Evolutionary conservation across 2,113 vertebrate genomes (phyloP).

Genomic region (Cygnus buccinator): DNA sequence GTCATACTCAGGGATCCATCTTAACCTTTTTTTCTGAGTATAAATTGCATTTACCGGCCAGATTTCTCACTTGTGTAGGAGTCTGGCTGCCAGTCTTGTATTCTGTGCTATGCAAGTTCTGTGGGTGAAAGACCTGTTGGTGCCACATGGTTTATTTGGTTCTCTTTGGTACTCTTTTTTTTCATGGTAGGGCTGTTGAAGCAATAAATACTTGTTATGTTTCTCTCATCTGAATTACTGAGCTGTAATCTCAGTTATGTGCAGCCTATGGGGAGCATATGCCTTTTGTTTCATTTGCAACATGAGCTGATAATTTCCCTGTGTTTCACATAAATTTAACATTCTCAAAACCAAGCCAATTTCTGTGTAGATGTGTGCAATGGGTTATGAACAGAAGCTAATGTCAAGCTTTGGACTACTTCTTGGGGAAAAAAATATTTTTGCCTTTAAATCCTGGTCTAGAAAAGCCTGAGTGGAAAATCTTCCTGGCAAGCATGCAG

Average conservation of each 20-base stretch:
- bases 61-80: not conserved
- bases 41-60: not conserved
- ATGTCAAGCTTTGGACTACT: not conserved
- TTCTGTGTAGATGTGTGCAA: not conserved
- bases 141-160: not conserved
- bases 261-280: accelerated
- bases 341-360: not conserved
- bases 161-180: not conserved
- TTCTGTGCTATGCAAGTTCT: not conserved
- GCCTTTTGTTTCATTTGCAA: not conserved
- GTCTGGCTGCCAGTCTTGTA: not conserved
- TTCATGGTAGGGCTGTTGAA: not conserved
- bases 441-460: not conserved
- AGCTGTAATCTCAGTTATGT: not conserved
- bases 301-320: not conserved
- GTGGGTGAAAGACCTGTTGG: not conserved
- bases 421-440: not conserved
- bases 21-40: not conserved
- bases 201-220: not conserved
- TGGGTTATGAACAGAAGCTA: not conserved
- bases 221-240: not conserved
- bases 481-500: not conserved
- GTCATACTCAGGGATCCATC: not conserved
- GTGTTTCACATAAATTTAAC: not conserved
- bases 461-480: not conserved